Base-by-base conservation (phyloP, 2,113 vertebrate genomes). In the Sinosuthora webbiana region DNA sequence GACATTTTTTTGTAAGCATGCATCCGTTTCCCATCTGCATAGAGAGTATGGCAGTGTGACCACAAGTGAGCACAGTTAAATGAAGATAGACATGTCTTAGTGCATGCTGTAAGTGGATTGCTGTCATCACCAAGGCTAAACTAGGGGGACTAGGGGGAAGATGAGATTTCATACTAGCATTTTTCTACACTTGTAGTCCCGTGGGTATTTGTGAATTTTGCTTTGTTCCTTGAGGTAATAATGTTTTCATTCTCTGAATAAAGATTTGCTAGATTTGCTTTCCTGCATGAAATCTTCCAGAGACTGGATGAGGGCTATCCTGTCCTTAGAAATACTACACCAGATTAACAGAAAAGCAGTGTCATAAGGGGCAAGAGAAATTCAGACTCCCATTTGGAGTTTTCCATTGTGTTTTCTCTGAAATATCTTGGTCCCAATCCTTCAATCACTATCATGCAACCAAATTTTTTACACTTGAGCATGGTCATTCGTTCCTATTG, bases 71-170 rank as follows among this genome's bases (percentile, higher is more conserved):
- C 60, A 83, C 57, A 73, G 92, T 93, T 97, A 96, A 96, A 96
- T 93, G 96, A 93, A 95, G 95, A 95, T 63, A 96, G 95, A 93
- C 69, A 42, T 31, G 53, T 86, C 85, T 97, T 92, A 95, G 85
- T 52, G 89, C 56, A 12, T 80, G 52, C 93, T 96, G 80, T 94
- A 97, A 97, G 97, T 83, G 76, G 85, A 89, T 55, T 93, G 87
- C 93, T 98, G 97, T 97, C 95, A 95, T 89, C 97, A 96, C 93
- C 65, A 83, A 65, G 95, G 52, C 63, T 85, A 93, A 91, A 90
- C 44, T 53, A 92, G 39, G 10, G 82, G 82, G 13, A 83, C 80
- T 24, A 89, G 53, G 39, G 82, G 89, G 69, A 89, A 96, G 85
- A 82, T 73, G 94, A 96, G 71, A 73, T 94, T 96, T 93, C 83